phyloP scores from a whole-genome alignment of 2,113 vertebrate species.

The Syngnathoides biaculeatus region DNA sequence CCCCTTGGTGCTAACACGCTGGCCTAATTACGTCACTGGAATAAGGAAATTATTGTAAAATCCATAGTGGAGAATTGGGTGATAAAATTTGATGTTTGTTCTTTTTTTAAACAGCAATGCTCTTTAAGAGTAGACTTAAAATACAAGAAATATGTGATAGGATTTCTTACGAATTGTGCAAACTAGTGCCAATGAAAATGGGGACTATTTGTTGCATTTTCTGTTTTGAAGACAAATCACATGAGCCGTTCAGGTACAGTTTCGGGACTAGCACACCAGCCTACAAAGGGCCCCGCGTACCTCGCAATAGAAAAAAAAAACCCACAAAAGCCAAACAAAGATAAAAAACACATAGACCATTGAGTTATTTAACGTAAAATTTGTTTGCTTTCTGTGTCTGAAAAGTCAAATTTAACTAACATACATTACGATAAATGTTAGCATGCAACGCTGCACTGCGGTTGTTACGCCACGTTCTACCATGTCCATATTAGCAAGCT shows the following conservation, averaged over 20 bases:
- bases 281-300: neutral
- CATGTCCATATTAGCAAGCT: conserved; percentile 5
- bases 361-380: neutral
- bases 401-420: neutral
- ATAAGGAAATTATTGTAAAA: conserved; percentile 70
- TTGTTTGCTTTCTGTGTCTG: neutral
- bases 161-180: conserved; percentile 46
- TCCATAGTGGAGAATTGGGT: conserved; percentile 50
- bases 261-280: neutral
- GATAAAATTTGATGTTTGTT: conserved; percentile 1
- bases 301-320: neutral
- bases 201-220: neutral
- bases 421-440: neutral
- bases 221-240: neutral
- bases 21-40: conserved; percentile 22
- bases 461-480: neutral
- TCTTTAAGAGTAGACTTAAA: conserved; percentile 36
- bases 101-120: neutral
- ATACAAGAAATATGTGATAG: conserved; percentile 40
- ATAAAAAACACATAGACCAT: neutral
- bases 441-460: conserved; percentile 7
- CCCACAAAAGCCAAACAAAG: neutral
- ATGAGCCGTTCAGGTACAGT: neutral
- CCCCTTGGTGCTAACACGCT: conserved; percentile 44
- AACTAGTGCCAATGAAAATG: neutral